Evolutionary conservation across 1,140 invertebrate species (phyloP).

Genomic region (Drosophila littoralis): DNA sequence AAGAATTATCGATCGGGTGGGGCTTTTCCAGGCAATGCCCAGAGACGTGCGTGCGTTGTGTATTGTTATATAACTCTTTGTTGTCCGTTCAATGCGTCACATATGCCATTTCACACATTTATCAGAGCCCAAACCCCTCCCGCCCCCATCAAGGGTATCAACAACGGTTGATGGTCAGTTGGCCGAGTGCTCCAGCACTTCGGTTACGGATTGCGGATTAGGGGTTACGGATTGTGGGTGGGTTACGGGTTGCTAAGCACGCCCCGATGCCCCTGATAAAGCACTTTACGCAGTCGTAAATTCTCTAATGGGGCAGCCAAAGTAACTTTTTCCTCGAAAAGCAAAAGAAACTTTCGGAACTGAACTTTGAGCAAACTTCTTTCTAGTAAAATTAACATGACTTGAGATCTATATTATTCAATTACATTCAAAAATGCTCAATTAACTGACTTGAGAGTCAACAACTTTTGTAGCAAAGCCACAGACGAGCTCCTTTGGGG

Average conservation of each 20-base stretch:
- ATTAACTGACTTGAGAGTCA: no score
- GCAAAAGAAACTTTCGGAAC: slow-evolving; percentile 3
- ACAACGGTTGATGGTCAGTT: slow-evolving; percentile 14
- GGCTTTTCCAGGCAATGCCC: no score
- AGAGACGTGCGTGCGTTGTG: neutral
- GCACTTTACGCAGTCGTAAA: slow-evolving; percentile 29
- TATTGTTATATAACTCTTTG: neutral
- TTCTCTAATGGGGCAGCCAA: neutral
- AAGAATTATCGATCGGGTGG: no score
- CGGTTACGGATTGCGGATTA: slow-evolving; percentile 11
- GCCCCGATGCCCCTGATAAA: slow-evolving; percentile 35
- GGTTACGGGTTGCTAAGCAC: slow-evolving; percentile 27
- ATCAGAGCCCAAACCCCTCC: no score
- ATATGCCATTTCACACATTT: neutral
- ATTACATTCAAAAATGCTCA: no score
- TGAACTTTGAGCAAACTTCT: neutral
- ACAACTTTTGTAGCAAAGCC: no score
- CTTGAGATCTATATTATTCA: no score
- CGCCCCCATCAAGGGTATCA: neutral
- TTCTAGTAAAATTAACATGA: no score
- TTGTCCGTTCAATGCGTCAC: neutral
- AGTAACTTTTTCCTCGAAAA: slow-evolving; percentile 2
- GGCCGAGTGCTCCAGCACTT: slow-evolving; percentile 19
- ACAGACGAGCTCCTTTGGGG: no score
- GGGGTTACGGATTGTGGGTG: slow-evolving; percentile 1